Percentiles rank a stretch among this genome's conserved stretches.
Evolutionary conservation across 2,888 invertebrate species (phyloP).

Genomic region (Drosophila sordidula): DNA sequence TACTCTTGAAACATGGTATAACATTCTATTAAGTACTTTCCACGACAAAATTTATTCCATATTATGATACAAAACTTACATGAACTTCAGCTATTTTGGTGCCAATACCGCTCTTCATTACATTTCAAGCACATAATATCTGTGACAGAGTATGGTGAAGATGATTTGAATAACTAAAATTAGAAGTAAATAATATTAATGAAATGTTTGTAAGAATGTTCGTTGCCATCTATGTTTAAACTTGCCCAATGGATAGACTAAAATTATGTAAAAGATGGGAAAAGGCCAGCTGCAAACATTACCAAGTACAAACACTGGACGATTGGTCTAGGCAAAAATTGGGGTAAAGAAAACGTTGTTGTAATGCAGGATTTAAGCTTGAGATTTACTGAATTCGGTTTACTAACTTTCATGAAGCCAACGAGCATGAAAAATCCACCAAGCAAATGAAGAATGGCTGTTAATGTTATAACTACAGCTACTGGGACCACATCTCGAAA

Average conservation of each 20-base stretch:
- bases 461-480: too few species aligned
- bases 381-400: not conserved
- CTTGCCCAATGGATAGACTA: not conserved
- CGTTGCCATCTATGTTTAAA: not conserved
- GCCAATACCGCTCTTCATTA: too few species aligned
- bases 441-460: not conserved
- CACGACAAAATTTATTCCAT: too few species aligned
- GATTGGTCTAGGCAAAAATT: not conserved
- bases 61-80: too few species aligned
- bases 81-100: too few species aligned
- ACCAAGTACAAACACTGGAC: not conserved
- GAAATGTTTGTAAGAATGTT: not conserved
- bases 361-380: not conserved
- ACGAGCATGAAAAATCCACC: not conserved
- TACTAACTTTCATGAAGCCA: not conserved
- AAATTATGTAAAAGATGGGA: not conserved
- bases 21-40: too few species aligned
- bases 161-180: not conserved
- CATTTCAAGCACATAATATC: not conserved
- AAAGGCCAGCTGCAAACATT: not conserved
- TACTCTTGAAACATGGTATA: too few species aligned
- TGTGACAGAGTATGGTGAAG: not conserved
- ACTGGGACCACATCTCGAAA: too few species aligned
- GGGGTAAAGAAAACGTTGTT: too few species aligned
- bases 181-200: not conserved